Evolutionary conservation across 2,888 invertebrate species (phyloP), one percentile per base, ranked within the genome.

Genomic region (Strigamia transsilvanica): DNA sequence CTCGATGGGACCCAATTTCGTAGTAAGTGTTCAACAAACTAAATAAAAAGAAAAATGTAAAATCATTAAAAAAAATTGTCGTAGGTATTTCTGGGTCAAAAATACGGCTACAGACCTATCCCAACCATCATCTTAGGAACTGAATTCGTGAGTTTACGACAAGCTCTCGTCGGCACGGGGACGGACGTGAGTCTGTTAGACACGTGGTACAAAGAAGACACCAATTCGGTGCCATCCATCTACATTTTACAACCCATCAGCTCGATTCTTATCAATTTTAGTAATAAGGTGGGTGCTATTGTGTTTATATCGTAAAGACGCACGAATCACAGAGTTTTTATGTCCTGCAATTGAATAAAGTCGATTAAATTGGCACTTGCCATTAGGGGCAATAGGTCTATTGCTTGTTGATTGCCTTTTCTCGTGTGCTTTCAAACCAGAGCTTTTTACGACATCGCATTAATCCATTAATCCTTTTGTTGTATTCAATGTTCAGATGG

Each of bases 81-180:
- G 18, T 84, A 93, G 93, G 93, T 97, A 80, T 98, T 99, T 87
- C 90, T 98, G 23, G 98, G 98, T 0, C 98, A 99, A 89, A 99
- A 99, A 88, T 99, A 99, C 88, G 99, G 99, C 23, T 99, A 99
- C 88, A 92, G 99, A 15, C 98, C 99, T 0, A 96, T 99, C 85
- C 99, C 98, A 0, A 97, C 98, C 0, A 96, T 97, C 87, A 96
- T 99, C 83, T 89, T 96, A 0, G 97, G 96, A 38, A 94, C 94
- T 0, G 97, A 99, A 87, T 91, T 98, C 80, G 94, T 94, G 86
- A 89, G 96, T 91, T 89, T 99, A 18, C 90, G 96, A 80, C 95
- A 95, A 83, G 96, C 97, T 86, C 89, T 98, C 41, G 93, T 93
- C 0, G 92, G 93, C 38, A 93, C 94, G 85, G 94, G 94, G 0